Evolutionary conservation across 2,888 invertebrate species (phyloP).

Genomic region (Torymus tubicola): DNA sequence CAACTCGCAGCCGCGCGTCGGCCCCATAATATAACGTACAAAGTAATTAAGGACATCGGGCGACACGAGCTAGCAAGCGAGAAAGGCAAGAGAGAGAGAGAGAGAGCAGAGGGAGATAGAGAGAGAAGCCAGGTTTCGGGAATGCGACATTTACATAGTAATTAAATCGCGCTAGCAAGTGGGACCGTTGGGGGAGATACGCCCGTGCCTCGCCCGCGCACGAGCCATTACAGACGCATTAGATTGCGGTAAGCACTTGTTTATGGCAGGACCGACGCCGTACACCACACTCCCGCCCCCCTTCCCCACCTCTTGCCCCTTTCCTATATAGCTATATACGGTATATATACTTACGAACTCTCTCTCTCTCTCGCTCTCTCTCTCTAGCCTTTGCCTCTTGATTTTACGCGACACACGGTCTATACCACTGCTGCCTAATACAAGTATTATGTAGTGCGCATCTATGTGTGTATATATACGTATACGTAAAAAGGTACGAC

Average conservation of each 20-base stretch:
- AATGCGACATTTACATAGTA: constrained; percentile 77
- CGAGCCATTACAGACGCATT: constrained; percentile 77
- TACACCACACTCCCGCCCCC: constrained; percentile 58
- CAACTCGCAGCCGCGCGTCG: background rate
- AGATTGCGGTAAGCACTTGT: constrained; percentile 77
- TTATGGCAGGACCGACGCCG: constrained; percentile 66
- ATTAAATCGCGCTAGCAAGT: constrained; percentile 76
- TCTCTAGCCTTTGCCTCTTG: constrained; percentile 59
- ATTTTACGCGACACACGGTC: constrained; percentile 4
- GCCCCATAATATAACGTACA: constrained; percentile 75
- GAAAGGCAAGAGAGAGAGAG: constrained; percentile 54
- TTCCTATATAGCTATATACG: background rate
- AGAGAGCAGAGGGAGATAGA: constrained; percentile 35
- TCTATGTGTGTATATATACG: no score
- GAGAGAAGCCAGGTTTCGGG: constrained; percentile 70
- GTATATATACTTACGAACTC: background rate
- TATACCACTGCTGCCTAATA: background rate
- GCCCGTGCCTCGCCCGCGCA: constrained; percentile 72
- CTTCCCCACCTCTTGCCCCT: constrained; percentile 31
- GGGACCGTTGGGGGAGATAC: constrained; percentile 75
- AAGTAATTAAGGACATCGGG: constrained; percentile 77
- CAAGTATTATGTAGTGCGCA: no score
- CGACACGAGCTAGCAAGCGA: constrained; percentile 67
- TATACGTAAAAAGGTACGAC: no score
- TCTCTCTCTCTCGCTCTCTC: constrained; percentile 41